These are phyloP conservation scores for Deilephila elpenor DNA, from an alignment of 2,888 invertebrate species.

Conservation along the genomic window DNA sequence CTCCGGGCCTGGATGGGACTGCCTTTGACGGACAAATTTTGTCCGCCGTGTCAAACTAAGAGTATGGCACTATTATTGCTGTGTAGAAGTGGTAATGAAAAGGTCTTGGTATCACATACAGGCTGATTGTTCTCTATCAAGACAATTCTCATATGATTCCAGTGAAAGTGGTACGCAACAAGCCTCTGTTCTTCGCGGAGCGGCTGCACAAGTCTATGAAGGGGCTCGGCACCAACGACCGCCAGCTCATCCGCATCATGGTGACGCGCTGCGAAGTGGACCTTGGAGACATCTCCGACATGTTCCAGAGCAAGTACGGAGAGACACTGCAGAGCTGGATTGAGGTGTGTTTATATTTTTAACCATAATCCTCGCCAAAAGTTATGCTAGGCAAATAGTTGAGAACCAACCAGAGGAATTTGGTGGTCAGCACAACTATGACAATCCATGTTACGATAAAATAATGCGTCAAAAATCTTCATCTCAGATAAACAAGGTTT, in stretches of 20 bases:
- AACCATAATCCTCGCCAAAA: too few species aligned
- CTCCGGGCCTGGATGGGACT: too few species aligned
- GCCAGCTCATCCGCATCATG: constrained; percentile 92
- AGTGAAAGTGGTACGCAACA: constrained; percentile 92
- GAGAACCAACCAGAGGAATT: too few species aligned
- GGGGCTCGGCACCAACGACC: constrained; percentile 95
- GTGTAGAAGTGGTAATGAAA: too few species aligned
- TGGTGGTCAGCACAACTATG: too few species aligned
- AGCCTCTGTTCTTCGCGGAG: constrained; percentile 93
- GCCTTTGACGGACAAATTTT: too few species aligned
- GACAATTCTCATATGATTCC: constrained; percentile 42
- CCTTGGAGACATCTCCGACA: constrained; percentile 92
- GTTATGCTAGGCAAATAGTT: too few species aligned
- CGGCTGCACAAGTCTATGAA: constrained; percentile 94
- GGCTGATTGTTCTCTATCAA: background rate
- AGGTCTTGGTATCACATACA: background rate
- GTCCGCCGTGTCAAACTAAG: too few species aligned
- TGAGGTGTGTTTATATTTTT: constrained; percentile 79
- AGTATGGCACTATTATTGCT: too few species aligned
- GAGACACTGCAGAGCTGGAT: constrained; percentile 92
- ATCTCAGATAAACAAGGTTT: too few species aligned
- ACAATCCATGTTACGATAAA: too few species aligned
- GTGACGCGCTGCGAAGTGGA: constrained; percentile 94
- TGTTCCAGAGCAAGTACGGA: constrained; percentile 90
- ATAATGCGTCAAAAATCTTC: too few species aligned